phyloP scores from a whole-genome alignment of 1,140 invertebrate genomes.

The Drosophila teissieri region DNA sequence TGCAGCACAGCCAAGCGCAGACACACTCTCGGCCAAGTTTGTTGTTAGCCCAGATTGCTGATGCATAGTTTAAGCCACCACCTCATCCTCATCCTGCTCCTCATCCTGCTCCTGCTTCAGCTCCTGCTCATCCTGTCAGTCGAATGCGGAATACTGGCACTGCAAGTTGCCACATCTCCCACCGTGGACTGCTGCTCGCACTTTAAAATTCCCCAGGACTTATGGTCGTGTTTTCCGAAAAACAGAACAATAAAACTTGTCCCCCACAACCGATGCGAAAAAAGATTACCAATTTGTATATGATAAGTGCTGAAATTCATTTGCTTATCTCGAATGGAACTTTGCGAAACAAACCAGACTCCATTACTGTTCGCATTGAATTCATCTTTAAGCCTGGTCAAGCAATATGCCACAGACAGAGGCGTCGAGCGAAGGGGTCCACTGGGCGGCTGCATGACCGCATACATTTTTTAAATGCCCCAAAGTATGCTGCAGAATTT shows the following conservation, averaged over 20 bases:
- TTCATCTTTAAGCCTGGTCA: slow-evolving; percentile 12
- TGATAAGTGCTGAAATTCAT: slow-evolving; percentile 49
- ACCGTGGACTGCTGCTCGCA: background rate
- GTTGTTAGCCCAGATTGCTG: slow-evolving; percentile 51
- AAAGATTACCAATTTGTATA: slow-evolving; percentile 37
- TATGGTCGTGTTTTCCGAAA: slow-evolving; percentile 41
- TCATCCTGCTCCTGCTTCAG: background rate
- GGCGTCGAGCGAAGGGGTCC: background rate
- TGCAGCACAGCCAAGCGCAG: slow-evolving; percentile 61
- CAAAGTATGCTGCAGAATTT: slow-evolving; percentile 51
- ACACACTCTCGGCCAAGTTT: slow-evolving; percentile 48
- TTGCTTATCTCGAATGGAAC: slow-evolving; percentile 27
- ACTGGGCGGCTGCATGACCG: slow-evolving; percentile 30
- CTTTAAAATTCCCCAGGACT: slow-evolving; percentile 41
- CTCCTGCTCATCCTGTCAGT: slow-evolving; percentile 8
- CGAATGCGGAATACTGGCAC: slow-evolving; percentile 1
- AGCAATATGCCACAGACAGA: background rate
- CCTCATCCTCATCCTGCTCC: background rate
- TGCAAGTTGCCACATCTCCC: slow-evolving; percentile 7
- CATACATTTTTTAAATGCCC: slow-evolving; percentile 64
- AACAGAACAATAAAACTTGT: slow-evolving; percentile 42
- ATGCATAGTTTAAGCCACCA: slow-evolving; percentile 38
- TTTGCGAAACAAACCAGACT: slow-evolving; percentile 37
- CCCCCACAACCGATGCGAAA: background rate
- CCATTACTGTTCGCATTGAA: slow-evolving; percentile 28